These are phyloP conservation scores for Leptopilina myrica DNA, from an alignment of 2,888 invertebrate species.

Conservation along the genomic window DNA sequence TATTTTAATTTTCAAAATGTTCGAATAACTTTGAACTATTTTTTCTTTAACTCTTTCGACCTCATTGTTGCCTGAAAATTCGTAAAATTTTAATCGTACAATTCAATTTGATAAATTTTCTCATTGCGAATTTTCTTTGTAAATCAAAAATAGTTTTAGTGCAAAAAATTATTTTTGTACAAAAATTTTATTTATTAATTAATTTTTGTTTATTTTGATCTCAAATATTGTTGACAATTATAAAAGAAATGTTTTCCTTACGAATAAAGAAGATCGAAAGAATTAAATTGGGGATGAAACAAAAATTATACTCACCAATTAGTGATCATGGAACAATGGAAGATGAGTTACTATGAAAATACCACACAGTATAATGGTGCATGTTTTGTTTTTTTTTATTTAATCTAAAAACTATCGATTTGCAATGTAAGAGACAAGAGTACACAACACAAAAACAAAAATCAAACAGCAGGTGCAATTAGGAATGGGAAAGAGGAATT, in stretches of 20 bases:
- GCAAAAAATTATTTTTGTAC: no score
- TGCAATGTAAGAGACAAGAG: slow-evolving; percentile 42
- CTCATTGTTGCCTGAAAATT: no score
- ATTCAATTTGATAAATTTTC: no score
- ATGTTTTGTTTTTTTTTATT: slow-evolving; percentile 58
- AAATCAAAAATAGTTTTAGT: no score
- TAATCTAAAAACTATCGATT: slow-evolving; percentile 50
- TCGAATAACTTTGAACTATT: no score
- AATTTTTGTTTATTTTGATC: not conserved
- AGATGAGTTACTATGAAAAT: slow-evolving; percentile 66
- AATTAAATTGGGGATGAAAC: slow-evolving; percentile 50
- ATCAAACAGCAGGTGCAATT: slow-evolving; percentile 50
- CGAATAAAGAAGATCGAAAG: not conserved
- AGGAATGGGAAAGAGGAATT: slow-evolving; percentile 57
- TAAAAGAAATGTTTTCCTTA: no score
- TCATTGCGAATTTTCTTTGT: no score
- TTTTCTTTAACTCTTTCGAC: no score
- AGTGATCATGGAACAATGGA: slow-evolving; percentile 67
- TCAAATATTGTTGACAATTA: not conserved
- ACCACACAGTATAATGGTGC: slow-evolving; percentile 65
- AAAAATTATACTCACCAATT: slow-evolving; percentile 73
- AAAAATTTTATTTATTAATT: no score
- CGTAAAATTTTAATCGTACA: no score
- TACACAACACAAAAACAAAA: slow-evolving; percentile 45
- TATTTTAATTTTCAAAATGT: no score